Conservation (phyloP, 2,797 vertebrate genomes). For the Dallia pectoralis region DNA sequence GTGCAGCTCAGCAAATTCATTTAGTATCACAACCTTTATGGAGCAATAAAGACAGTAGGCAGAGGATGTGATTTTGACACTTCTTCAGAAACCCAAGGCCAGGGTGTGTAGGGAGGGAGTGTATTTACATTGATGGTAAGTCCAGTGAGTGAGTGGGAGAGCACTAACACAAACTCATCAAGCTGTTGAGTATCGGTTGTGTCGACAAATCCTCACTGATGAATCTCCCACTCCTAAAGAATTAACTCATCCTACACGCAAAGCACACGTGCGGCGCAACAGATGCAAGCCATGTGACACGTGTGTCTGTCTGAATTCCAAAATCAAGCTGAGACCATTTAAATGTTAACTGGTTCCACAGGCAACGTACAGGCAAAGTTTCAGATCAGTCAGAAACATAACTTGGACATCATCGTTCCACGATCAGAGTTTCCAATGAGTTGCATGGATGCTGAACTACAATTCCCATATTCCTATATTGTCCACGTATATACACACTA, state of each 20-base stretch:
- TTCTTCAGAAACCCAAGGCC: background rate
- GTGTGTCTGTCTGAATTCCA: background rate
- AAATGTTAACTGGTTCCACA: background rate
- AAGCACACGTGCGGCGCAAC: slow-evolving; percentile 18
- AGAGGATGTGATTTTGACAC: background rate
- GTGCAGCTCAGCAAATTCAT: background rate
- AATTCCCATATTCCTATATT: background rate
- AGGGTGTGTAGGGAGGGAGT: background rate
- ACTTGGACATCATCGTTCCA: slow-evolving; percentile 9
- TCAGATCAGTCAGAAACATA: background rate
- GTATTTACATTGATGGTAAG: slow-evolving; percentile 41
- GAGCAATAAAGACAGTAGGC: background rate
- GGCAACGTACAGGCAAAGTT: background rate
- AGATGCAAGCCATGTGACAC: background rate
- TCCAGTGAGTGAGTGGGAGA: slow-evolving; percentile 50
- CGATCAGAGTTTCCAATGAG: background rate
- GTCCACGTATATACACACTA: too few relatives aligned
- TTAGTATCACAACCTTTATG: background rate
- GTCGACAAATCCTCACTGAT: slow-evolving; percentile 49
- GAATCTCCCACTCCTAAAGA: slow-evolving; percentile 17
- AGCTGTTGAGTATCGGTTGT: slow-evolving; percentile 38
- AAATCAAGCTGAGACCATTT: background rate
- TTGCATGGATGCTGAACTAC: background rate
- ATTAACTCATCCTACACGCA: slow-evolving; percentile 18
- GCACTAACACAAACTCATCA: slow-evolving; percentile 6